These are phyloP conservation scores for Craterocephalus amniculus DNA, from an alignment of 2,797 vertebrate genomes.

Conservation along the genomic window DNA sequence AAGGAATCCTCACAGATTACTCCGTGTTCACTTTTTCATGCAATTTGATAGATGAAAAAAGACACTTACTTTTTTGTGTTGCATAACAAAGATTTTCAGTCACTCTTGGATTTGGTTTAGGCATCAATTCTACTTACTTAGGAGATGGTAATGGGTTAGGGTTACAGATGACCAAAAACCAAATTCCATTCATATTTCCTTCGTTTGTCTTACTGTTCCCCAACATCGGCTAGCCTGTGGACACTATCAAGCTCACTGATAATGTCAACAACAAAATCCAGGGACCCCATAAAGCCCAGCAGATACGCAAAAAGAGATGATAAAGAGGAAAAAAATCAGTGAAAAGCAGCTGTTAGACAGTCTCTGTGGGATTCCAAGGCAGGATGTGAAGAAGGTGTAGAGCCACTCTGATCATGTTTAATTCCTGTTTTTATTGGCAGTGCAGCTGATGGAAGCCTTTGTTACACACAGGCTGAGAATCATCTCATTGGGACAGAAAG, in stretches of 20 bases:
- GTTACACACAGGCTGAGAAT: conserved; percentile 50
- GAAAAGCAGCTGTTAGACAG: neutral
- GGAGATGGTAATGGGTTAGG: neutral
- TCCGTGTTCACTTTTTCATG: too few relatives aligned
- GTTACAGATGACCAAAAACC: neutral
- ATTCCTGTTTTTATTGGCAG: conserved; percentile 63
- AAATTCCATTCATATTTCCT: neutral
- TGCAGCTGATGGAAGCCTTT: conserved; percentile 49
- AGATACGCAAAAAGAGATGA: conserved; percentile 35
- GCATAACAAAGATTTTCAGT: neutral
- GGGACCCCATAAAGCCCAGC: conserved; percentile 11
- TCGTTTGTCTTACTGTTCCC: neutral
- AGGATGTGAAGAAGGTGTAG: conserved; percentile 48
- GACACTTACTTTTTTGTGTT: too few relatives aligned
- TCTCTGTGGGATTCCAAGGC: neutral
- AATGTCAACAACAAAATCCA: conserved; percentile 34
- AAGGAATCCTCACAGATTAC: too few relatives aligned
- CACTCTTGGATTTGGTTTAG: neutral
- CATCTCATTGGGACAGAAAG: conserved; percentile 31
- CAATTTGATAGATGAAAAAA: too few relatives aligned
- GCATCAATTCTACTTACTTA: neutral
- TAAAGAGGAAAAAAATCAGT: conserved; percentile 16
- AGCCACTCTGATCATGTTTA: conserved; percentile 52
- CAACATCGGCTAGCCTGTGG: too few relatives aligned
- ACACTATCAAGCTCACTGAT: conserved; percentile 40